Percentiles rank a stretch among this genome's conserved stretches.
Conservation (phyloP, 2,888 invertebrate species). For the Diachrysia chrysitis region DNA sequence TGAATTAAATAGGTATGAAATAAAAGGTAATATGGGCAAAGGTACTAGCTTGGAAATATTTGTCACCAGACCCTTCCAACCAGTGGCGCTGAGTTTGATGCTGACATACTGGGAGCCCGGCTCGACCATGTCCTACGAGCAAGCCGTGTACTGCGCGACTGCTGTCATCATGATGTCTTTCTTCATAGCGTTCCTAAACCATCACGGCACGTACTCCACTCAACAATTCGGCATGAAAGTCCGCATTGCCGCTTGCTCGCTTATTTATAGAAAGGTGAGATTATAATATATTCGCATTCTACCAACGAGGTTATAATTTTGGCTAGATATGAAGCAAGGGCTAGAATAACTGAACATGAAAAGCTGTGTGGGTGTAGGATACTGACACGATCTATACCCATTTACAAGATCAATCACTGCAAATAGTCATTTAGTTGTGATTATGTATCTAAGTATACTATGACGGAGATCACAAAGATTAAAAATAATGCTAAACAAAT, state of each 20-base stretch:
- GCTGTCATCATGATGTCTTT: slow-evolving; percentile 89
- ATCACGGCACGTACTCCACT: slow-evolving; percentile 91
- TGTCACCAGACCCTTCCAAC: slow-evolving; percentile 90
- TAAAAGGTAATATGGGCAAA: background rate
- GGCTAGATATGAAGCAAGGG: background rate
- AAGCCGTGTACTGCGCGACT: slow-evolving; percentile 91
- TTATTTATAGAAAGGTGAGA: slow-evolving; percentile 95
- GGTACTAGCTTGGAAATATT: slow-evolving; percentile 7
- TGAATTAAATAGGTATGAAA: too few species aligned
- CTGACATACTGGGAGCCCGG: slow-evolving; percentile 91
- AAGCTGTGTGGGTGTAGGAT: too few species aligned
- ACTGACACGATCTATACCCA: too few species aligned
- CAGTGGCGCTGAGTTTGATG: slow-evolving; percentile 91
- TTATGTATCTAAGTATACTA: too few species aligned
- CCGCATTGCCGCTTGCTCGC: slow-evolving; percentile 94
- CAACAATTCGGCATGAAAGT: slow-evolving; percentile 95
- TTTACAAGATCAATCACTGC: too few species aligned
- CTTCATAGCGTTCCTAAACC: slow-evolving; percentile 89
- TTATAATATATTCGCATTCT: background rate
- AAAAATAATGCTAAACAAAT: too few species aligned
- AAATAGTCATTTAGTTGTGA: too few species aligned
- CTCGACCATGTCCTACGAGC: slow-evolving; percentile 83
- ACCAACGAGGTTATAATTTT: background rate
- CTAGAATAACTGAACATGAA: background rate
- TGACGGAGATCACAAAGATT: too few species aligned